A percentile compares a stretch with the other conserved stretches of the same genome.
Evolutionary conservation across 2,888 invertebrate genomes (phyloP).

Genomic region (Molorchus minor): DNA sequence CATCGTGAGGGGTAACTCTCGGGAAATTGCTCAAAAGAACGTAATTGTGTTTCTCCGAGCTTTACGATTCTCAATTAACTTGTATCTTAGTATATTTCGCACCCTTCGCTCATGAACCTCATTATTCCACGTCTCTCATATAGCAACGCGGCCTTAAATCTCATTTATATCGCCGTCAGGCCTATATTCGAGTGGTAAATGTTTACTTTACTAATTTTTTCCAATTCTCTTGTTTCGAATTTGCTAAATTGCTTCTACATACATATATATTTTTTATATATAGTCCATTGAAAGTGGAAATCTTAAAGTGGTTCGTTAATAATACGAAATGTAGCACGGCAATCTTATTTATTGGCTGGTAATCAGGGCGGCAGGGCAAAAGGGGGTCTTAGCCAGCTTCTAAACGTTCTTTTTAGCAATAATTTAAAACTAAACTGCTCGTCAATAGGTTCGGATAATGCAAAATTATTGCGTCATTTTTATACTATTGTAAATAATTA

Average conservation of each 20-base stretch:
- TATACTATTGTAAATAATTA: no score
- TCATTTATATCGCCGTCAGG: constrained; percentile 40
- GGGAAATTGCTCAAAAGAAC: constrained; percentile 56
- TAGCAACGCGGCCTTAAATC: constrained; percentile 43
- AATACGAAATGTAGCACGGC: constrained; percentile 27
- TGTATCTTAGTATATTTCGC: constrained; percentile 52
- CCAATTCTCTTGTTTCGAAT: constrained; percentile 25
- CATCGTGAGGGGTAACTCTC: constrained; percentile 42
- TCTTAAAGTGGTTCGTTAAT: constrained; percentile 9
- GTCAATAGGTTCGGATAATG: no score
- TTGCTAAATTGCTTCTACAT: constrained; percentile 27
- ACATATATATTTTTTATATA: no score
- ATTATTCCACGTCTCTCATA: constrained; percentile 46
- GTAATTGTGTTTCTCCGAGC: constrained; percentile 56
- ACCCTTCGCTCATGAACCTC: constrained; percentile 49
- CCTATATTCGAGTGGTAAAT: constrained; percentile 28
- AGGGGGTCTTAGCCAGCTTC: no score
- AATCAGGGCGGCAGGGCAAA: no score
- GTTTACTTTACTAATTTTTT: constrained; percentile 37
- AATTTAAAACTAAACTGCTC: no score
- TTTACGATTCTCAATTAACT: constrained; percentile 55
- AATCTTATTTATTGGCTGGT: constrained; percentile 29
- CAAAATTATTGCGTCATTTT: no score
- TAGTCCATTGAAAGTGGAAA: constrained; percentile 19
- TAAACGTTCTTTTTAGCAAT: no score